Evolutionary conservation across 2,797 vertebrate genomes (phyloP).

Genomic region (Pteronotus mesoamericanus): DNA sequence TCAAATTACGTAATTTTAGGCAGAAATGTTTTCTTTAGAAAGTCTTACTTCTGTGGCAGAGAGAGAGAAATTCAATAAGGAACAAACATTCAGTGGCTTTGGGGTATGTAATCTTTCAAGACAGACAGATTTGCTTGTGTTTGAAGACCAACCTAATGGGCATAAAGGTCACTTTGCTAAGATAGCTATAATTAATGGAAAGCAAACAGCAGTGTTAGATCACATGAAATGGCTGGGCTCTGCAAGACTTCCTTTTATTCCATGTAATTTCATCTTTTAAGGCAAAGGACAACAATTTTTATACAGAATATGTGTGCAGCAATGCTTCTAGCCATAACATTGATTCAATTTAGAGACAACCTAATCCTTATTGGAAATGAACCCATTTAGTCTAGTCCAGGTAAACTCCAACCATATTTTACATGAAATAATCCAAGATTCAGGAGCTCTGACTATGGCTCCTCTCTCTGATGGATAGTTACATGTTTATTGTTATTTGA

Average conservation of each 20-base stretch:
- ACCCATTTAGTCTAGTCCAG: not conserved
- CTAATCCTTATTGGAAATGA: not conserved
- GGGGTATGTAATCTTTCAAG: conserved; percentile 36
- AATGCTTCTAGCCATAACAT: not conserved
- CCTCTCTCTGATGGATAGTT: not conserved
- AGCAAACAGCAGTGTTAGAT: conserved; percentile 38
- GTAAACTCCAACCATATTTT: not conserved
- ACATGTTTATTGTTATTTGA: conserved; percentile 18
- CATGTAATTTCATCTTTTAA: not conserved
- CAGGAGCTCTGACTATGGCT: not conserved
- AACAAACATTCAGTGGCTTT: conserved; percentile 36
- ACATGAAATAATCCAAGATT: not conserved
- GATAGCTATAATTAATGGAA: conserved; percentile 43
- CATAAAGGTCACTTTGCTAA: conserved; percentile 49
- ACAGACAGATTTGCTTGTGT: conserved; percentile 14
- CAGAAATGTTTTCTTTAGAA: conserved; percentile 30
- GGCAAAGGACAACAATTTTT: not conserved
- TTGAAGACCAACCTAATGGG: conserved; percentile 37
- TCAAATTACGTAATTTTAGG: conserved; percentile 43
- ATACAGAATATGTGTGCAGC: not conserved
- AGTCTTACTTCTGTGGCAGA: conserved; percentile 26
- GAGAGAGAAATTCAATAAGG: conserved; percentile 47
- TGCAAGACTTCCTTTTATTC: conserved; percentile 35
- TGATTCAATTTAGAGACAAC: not conserved
- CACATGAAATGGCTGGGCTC: not conserved